phyloP scores from a whole-genome alignment of 2,797 vertebrate species.

The Sardinella longiceps region DNA sequence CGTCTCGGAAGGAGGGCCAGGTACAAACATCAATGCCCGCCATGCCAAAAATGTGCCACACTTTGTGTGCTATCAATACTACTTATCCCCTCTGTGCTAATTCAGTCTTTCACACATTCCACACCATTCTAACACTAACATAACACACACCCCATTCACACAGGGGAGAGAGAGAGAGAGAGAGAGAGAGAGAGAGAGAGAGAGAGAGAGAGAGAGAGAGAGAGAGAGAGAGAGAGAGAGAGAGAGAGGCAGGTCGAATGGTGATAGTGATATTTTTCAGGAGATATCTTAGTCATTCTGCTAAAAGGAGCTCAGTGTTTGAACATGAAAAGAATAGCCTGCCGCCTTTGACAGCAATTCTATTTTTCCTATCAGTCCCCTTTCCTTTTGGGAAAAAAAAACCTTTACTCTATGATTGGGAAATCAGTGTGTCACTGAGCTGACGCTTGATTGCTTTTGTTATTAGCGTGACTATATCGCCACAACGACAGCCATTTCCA shows the following conservation, averaged over 20 bases:
- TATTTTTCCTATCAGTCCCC: background rate
- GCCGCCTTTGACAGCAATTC: background rate
- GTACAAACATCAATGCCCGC: background rate
- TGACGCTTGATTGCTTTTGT: slow-evolving; percentile 16
- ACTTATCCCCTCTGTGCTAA: background rate
- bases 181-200: background rate
- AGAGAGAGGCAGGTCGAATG: background rate
- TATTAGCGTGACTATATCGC: background rate
- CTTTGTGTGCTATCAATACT: background rate
- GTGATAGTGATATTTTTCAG: background rate
- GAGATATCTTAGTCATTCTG: background rate
- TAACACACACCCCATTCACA: background rate
- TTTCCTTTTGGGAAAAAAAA: too few species aligned
- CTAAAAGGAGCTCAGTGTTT: background rate
- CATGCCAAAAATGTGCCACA: background rate
- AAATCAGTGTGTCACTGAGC: slow-evolving; percentile 18
- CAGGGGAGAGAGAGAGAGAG: background rate
- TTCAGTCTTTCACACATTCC: background rate
- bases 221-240: background rate
- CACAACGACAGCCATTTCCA: slow-evolving; percentile 1
- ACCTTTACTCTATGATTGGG: background rate
- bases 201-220: background rate
- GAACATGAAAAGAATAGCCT: background rate
- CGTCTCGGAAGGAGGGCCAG: background rate
- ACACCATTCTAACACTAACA: background rate